Evolutionary conservation across 2,113 vertebrate genomes (phyloP), one percentile per base, ranked within the genome.

Genomic region (Bufo bufo): DNA sequence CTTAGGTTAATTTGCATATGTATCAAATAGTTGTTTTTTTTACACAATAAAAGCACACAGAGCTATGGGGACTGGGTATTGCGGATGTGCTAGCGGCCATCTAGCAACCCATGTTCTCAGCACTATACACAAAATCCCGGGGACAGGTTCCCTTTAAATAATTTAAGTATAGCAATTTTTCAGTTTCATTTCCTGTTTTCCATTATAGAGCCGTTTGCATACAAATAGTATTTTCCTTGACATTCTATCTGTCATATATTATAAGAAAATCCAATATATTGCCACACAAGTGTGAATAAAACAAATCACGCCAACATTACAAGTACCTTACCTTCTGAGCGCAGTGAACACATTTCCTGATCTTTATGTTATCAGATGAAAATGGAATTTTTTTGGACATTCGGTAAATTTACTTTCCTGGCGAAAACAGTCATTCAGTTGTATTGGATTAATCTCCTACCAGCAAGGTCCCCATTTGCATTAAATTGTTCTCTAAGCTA

Each of bases 351-450:
- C 49, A 20, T 49, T 75, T 50, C 16, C 72, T 49, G 72, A 75
- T 75, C 72, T 75, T 50, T 75, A 50, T 75, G 72, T 75, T 50
- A 75, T 75, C 72, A 49, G 72, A 50, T 75, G 72, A 50, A 75
- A 75, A 75, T 75, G 47, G 72, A 75, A 19, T 75, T 72, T 72
- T 74, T 75, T 47, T 74, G 72, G 72, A 50, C 45, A 75, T 45
- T 50, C 72, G 7, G 72, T 50, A 49, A 75, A 75, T 75, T 50
- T 75, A 75, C 72, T 75, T 75, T 49, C 17, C 45, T 50, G 43
- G 72, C 16, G 49, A 75, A 75, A 75, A 50, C 72, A 75, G 50
- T 75, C 72, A 75, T 75, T 75, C 72, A 75, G 72, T 75, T 75
- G 72, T 50, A 75, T 75, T 16, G 72, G 72, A 75, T 75, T 75